A percentile compares a stretch with the other conserved stretches of the same genome.
Conservation (phyloP, 1,140 invertebrate genomes). For the Thalassaphorura encarpata region DNA sequence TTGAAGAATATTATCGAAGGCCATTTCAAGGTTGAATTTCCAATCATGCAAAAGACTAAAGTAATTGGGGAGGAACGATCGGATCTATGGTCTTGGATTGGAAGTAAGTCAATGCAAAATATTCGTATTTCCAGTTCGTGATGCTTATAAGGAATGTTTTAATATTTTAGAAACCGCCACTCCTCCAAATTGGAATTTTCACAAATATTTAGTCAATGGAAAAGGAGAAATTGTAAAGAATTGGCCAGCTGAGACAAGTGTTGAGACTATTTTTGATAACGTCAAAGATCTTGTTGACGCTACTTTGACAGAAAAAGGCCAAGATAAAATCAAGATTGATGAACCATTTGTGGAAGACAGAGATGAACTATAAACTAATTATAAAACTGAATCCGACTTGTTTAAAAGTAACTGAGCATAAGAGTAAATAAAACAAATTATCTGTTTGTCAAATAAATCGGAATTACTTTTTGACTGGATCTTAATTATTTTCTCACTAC, state of each 20-base stretch:
- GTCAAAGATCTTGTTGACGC: conserved; percentile 36
- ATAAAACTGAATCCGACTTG: too few relatives aligned
- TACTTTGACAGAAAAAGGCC: too few relatives aligned
- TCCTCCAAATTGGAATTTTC: conserved; percentile 45
- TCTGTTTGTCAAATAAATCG: too few relatives aligned
- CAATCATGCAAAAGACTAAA: conserved; percentile 45
- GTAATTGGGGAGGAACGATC: conserved; percentile 47
- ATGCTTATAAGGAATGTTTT: background rate
- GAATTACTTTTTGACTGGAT: too few relatives aligned
- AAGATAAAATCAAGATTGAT: too few relatives aligned
- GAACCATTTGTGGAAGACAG: too few relatives aligned
- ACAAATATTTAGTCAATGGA: conserved; percentile 44
- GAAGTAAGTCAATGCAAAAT: conserved; percentile 37
- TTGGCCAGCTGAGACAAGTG: conserved; percentile 40
- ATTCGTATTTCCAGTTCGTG: background rate
- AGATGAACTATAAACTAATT: too few relatives aligned
- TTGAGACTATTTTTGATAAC: conserved; percentile 40
- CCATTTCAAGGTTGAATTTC: conserved; percentile 39
- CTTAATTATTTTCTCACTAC: too few relatives aligned
- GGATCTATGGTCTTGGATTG: conserved; percentile 45
- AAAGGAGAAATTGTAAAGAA: conserved; percentile 39
- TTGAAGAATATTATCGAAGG: conserved; percentile 37
- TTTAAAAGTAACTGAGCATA: too few relatives aligned
- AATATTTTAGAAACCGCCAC: conserved; percentile 20
- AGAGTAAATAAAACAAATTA: too few relatives aligned